Percentiles rank a stretch among this genome's conserved stretches.
phyloP scores from a whole-genome alignment of 2,888 invertebrate genomes.

The Crossocerus cetratus region DNA sequence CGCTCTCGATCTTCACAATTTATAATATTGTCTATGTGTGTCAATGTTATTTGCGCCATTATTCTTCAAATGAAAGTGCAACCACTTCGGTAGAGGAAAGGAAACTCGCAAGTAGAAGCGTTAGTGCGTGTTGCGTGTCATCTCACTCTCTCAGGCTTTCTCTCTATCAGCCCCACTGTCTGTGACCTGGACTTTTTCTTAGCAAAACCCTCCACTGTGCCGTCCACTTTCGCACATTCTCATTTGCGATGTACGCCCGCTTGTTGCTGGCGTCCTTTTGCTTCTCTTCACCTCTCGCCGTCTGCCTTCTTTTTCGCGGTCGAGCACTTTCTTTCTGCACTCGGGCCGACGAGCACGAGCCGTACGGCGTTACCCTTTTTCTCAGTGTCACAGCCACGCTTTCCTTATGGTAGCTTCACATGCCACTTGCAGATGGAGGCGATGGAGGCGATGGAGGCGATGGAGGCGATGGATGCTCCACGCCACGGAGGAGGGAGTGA shows the following conservation, averaged over 20 bases:
- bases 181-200: slow-evolving; percentile 18
- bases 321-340: slow-evolving; percentile 36
- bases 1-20: too few relatives aligned
- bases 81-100: too few relatives aligned
- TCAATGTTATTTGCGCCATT: too few relatives aligned
- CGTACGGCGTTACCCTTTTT: slow-evolving; percentile 22
- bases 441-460: background rate
- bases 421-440: slow-evolving; percentile 1
- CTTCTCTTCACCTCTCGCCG: background rate
- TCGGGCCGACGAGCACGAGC: slow-evolving; percentile 25
- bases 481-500: too few relatives aligned
- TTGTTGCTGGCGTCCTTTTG: background rate
- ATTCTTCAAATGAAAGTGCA: too few relatives aligned
- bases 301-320: slow-evolving; percentile 21
- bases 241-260: slow-evolving; percentile 27
- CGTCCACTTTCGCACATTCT: slow-evolving; percentile 41
- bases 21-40: too few relatives aligned
- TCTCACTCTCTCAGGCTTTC: background rate
- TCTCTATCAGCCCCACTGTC: too few relatives aligned
- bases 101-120: background rate
- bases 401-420: slow-evolving; percentile 10
- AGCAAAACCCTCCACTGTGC: slow-evolving; percentile 7
- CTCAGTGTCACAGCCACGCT: slow-evolving; percentile 9
- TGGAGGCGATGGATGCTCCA: background rate
- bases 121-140: slow-evolving; percentile 1